Percentiles rank a stretch among this genome's conserved stretches.
Conservation (phyloP, 35 echinoderm and acorn worm species). For the Heliocidaris tuberculata region DNA sequence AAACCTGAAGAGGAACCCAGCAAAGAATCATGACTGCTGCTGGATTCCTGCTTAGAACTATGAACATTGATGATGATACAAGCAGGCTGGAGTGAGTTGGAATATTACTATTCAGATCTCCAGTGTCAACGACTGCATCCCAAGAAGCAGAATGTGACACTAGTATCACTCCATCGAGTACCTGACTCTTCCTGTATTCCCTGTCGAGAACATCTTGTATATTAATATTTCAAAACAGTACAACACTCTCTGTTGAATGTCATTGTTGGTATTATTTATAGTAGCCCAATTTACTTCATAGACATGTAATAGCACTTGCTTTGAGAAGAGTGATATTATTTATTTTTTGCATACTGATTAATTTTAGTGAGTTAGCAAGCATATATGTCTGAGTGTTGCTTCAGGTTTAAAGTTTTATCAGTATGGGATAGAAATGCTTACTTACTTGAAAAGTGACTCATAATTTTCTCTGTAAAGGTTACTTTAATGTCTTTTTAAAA, state of each 20-base stretch:
- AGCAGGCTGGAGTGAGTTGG: not conserved
- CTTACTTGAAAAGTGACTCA: not conserved
- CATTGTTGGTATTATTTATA: not conserved
- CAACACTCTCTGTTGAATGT: not conserved
- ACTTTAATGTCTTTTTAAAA: no score
- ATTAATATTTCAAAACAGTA: not conserved
- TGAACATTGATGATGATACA: not conserved
- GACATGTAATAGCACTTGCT: not conserved
- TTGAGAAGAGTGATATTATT: not conserved
- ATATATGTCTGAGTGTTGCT: not conserved
- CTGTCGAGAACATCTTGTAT: not conserved
- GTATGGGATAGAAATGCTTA: not conserved
- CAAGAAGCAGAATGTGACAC: not conserved
- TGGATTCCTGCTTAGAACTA: not conserved
- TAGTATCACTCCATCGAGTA: not conserved
- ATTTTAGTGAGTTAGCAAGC: not conserved
- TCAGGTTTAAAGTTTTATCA: not conserved
- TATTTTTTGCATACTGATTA: not conserved
- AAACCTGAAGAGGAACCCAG: conserved; percentile 33
- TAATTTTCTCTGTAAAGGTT: not conserved
- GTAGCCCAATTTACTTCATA: not conserved
- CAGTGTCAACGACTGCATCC: not conserved
- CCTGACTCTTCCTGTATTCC: not conserved
- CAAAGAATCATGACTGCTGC: conserved; percentile 6
- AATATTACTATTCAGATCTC: not conserved